These are phyloP conservation scores for Drosophila arizonae DNA, from an alignment of 1,140 invertebrate genomes.

Conservation along the genomic window DNA sequence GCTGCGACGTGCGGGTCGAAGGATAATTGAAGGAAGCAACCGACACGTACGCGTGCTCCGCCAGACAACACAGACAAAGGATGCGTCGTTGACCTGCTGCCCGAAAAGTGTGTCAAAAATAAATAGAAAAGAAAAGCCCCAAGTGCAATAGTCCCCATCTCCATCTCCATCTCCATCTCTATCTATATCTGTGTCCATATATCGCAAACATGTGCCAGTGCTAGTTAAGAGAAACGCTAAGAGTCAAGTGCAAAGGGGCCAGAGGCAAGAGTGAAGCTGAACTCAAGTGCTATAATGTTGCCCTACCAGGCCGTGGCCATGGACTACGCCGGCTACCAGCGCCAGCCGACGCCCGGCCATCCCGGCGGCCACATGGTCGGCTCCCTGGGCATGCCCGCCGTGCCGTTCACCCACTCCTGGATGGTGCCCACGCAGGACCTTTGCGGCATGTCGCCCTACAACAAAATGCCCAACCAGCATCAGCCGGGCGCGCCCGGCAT, in stretches of 20 bases:
- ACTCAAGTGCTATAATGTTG: slow-evolving; percentile 86
- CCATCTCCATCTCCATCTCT: not conserved
- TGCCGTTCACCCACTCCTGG: slow-evolving; percentile 94
- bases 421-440: slow-evolving; percentile 94
- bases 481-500: slow-evolving; percentile 82
- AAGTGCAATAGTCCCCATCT: slow-evolving; percentile 55
- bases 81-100: slow-evolving; percentile 65
- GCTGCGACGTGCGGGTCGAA: slow-evolving; percentile 35
- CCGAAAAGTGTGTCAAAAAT: slow-evolving; percentile 41
- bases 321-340: slow-evolving; percentile 93
- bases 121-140: slow-evolving; percentile 23
- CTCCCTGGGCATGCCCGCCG: slow-evolving; percentile 84
- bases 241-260: not conserved
- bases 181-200: not conserved
- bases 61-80: slow-evolving; percentile 45
- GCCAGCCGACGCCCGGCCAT: slow-evolving; percentile 87
- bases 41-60: slow-evolving; percentile 67
- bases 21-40: slow-evolving; percentile 71
- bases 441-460: slow-evolving; percentile 90
- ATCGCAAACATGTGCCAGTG: slow-evolving; percentile 58
- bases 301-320: slow-evolving; percentile 93
- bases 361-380: slow-evolving; percentile 84
- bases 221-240: slow-evolving; percentile 9
- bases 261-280: not conserved
- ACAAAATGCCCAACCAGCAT: slow-evolving; percentile 86